Conservation (phyloP, 2,797 vertebrate species). For the Neopelma chrysocephalum region DNA sequence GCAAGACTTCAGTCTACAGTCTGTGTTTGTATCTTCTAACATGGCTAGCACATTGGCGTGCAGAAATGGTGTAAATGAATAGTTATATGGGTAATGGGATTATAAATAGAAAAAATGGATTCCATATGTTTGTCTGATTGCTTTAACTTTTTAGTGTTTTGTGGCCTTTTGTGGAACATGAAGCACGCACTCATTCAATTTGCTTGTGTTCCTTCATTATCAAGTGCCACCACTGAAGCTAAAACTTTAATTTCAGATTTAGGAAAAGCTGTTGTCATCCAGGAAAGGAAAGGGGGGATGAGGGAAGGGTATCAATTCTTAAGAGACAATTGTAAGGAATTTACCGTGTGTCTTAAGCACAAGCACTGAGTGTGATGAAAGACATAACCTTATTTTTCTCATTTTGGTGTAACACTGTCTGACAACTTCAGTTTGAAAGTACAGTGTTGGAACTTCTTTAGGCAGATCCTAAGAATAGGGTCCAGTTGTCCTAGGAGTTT, state of each 20-base stretch:
- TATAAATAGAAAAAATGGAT: constrained; percentile 49
- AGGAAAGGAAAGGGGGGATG: background rate
- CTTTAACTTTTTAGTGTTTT: background rate
- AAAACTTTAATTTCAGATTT: constrained; percentile 21
- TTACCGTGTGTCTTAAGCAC: background rate
- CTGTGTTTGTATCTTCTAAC: background rate
- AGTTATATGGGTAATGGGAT: constrained; percentile 21
- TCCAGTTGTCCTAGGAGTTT: background rate
- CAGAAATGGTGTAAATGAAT: constrained; percentile 29
- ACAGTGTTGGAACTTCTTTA: background rate
- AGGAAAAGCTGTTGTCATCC: background rate
- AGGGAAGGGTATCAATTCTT: background rate
- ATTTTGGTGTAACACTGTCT: background rate
- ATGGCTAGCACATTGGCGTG: background rate
- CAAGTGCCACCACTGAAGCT: constrained; percentile 1
- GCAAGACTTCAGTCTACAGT: background rate
- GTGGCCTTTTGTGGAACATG: background rate
- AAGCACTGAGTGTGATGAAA: background rate
- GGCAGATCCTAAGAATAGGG: background rate
- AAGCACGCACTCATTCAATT: background rate
- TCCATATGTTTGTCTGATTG: constrained; percentile 50
- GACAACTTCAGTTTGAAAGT: background rate
- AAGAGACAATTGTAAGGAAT: background rate
- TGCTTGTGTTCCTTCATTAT: constrained; percentile 1
- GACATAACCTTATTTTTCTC: background rate